Conservation (phyloP, 2,888 invertebrate genomes). For the Tuberolachnus salignus region DNA sequence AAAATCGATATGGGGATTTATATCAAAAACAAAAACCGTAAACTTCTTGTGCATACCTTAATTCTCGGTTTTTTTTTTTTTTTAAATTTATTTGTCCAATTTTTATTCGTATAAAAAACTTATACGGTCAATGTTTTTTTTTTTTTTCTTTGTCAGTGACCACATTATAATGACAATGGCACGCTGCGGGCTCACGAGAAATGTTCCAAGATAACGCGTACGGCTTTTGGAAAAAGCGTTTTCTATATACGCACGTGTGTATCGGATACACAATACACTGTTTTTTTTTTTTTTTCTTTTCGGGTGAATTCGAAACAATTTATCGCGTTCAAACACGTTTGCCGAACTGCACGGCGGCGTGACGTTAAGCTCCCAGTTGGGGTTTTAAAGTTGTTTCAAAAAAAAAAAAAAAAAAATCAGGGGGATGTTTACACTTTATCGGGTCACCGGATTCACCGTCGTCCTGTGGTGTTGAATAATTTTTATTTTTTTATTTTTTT, state of each 20-base stretch:
- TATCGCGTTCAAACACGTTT: conserved; percentile 49
- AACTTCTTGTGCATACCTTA: no score
- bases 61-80: no score
- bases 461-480: conserved; percentile 48
- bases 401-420: conserved; percentile 8
- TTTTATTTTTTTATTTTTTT: conserved; percentile 15
- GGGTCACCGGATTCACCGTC: conserved; percentile 37
- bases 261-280: conserved; percentile 24
- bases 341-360: background rate
- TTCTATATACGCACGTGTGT: background rate
- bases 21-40: no score
- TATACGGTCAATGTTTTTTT: background rate
- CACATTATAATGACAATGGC: background rate
- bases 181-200: background rate
- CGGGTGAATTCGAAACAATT: conserved; percentile 29
- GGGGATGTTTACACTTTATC: conserved; percentile 52
- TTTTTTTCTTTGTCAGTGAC: background rate
- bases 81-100: no score
- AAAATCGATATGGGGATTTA: no score
- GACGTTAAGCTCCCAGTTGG: conserved; percentile 6
- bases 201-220: background rate
- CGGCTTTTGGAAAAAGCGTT: background rate
- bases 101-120: background rate
- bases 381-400: conserved; percentile 37
- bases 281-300: conserved; percentile 25